Percentiles rank a stretch among this genome's conserved stretches.
Evolutionary conservation across 37 sponge, comb jelly and placozoan species (phyloP).

Genomic region (Diacarnus erythraeanus): DNA sequence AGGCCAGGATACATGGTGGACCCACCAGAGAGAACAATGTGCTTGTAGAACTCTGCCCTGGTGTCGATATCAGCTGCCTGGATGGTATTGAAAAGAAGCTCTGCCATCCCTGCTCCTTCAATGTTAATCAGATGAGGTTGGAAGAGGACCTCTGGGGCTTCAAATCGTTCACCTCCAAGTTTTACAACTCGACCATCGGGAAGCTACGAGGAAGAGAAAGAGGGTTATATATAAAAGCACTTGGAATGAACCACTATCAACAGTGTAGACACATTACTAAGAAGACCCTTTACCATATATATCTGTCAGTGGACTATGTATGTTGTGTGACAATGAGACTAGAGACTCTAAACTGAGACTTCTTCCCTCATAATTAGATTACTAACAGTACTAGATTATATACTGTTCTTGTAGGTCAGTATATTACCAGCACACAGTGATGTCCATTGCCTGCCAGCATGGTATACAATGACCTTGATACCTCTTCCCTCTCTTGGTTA

Average conservation of each 20-base stretch:
- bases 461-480: not conserved
- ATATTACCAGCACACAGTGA: not conserved
- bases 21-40: conserved; percentile 98
- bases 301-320: no score
- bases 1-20: conserved; percentile 99
- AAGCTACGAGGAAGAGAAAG: conserved; percentile 42
- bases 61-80: conserved; percentile 99
- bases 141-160: conserved; percentile 97
- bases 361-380: no score
- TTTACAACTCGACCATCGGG: conserved; percentile 98
- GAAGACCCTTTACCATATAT: not conserved
- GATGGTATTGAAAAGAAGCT: conserved; percentile 98
- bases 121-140: conserved; percentile 97
- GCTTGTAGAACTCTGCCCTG: conserved; percentile 96
- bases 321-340: no score
- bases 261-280: no score
- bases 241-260: no score
- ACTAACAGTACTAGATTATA: no score
- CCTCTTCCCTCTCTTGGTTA: conserved; percentile 12
- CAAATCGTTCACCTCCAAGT: conserved; percentile 96
- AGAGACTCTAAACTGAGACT: no score
- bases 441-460: not conserved
- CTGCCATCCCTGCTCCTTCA: conserved; percentile 96
- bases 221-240: no score
- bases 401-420: no score